These are phyloP conservation scores for Calidris pugnax DNA, from an alignment of 2,113 vertebrate species.

Conservation along the genomic window DNA sequence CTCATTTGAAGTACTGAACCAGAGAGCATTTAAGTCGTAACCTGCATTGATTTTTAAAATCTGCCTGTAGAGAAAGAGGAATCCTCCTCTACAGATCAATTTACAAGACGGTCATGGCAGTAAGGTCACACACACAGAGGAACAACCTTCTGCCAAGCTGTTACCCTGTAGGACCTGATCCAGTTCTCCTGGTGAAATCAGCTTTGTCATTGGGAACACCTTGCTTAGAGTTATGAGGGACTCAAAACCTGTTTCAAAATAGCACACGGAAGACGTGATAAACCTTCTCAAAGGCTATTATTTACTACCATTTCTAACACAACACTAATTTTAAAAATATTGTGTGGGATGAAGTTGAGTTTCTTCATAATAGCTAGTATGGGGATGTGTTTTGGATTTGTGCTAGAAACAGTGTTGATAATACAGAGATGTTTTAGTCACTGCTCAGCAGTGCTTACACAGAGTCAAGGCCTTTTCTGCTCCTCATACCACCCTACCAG, in stretches of 20 bases:
- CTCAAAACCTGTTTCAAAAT: neutral
- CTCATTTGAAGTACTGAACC: neutral
- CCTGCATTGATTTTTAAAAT: constrained; percentile 50
- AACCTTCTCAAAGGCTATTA: neutral
- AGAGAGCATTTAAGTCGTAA: neutral
- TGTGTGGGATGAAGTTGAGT: neutral
- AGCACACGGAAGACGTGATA: neutral
- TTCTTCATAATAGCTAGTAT: neutral
- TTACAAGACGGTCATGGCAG: neutral
- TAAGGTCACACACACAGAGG: neutral
- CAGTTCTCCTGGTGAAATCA: neutral
- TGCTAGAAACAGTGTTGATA: neutral
- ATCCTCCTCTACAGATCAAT: constrained; percentile 41
- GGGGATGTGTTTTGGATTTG: neutral
- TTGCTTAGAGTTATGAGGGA: neutral
- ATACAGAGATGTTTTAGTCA: neutral
- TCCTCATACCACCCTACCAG: neutral
- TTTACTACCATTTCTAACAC: neutral
- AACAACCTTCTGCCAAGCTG: neutral
- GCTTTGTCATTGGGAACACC: neutral
- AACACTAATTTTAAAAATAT: neutral
- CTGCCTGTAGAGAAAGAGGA: constrained; percentile 5
- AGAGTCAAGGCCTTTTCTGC: neutral
- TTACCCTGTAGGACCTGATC: neutral
- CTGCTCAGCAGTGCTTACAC: neutral